phyloP scores from a whole-genome alignment of 2,888 invertebrate species.

The Drosophila lacicola region DNA sequence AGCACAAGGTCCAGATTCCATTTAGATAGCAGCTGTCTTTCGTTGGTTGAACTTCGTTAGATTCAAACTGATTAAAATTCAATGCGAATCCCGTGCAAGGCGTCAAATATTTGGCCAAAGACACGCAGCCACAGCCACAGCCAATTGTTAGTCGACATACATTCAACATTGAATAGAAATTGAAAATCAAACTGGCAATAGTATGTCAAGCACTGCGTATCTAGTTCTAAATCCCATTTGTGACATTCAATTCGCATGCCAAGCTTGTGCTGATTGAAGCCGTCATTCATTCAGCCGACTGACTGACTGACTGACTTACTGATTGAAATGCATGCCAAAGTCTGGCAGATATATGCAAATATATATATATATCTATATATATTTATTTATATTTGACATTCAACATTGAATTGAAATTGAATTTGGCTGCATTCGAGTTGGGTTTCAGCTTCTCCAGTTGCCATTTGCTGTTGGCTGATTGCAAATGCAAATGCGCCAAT shows the following conservation, averaged over 20 bases:
- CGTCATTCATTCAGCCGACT: background rate
- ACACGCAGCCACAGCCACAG: background rate
- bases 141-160: slow-evolving; percentile 30
- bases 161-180: slow-evolving; percentile 43
- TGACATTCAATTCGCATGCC: slow-evolving; percentile 4
- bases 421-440: slow-evolving; percentile 18
- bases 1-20: background rate
- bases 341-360: background rate
- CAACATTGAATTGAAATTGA: slow-evolving; percentile 37
- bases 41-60: background rate
- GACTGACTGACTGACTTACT: slow-evolving; percentile 3
- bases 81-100: slow-evolving; percentile 2
- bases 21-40: background rate
- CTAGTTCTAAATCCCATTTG: too few species aligned
- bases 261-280: slow-evolving; percentile 4
- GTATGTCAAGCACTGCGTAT: background rate
- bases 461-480: slow-evolving; percentile 52
- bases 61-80: slow-evolving; percentile 15
- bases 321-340: slow-evolving; percentile 29
- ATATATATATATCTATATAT: background rate
- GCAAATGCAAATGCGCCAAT: slow-evolving; percentile 57
- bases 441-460: slow-evolving; percentile 11
- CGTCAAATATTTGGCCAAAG: slow-evolving; percentile 10
- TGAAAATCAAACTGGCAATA: slow-evolving; percentile 7
- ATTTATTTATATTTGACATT: slow-evolving; percentile 25